phyloP scores from a whole-genome alignment of 2,113 vertebrate genomes.

The Clarias batrachus region DNA sequence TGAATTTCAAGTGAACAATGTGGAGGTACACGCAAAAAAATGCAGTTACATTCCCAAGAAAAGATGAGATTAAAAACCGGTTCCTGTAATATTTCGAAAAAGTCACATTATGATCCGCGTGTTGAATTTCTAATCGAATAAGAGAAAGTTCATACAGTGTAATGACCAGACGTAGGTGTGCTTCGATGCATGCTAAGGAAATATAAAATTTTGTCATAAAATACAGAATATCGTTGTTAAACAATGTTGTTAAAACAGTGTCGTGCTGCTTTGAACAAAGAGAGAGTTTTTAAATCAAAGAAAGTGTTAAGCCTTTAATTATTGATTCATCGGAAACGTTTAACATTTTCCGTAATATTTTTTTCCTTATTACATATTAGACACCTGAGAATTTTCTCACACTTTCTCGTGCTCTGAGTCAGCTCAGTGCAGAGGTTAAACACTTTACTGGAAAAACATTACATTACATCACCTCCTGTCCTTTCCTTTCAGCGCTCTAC shows the following conservation, averaged over 20 bases:
- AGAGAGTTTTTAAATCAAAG: too few relatives aligned
- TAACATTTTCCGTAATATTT: neutral
- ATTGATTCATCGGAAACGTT: neutral
- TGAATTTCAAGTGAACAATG: too few relatives aligned
- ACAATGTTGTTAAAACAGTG: neutral
- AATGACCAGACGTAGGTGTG: neutral
- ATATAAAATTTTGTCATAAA: neutral
- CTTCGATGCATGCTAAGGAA: neutral
- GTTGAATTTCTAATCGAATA: neutral
- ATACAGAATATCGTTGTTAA: neutral
- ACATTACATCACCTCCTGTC: conserved; percentile 15
- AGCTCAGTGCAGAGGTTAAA: conserved; percentile 35
- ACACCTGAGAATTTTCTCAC: neutral
- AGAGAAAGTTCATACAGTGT: neutral
- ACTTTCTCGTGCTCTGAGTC: neutral
- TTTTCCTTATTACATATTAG: neutral
- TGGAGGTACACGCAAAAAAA: neutral
- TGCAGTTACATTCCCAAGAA: neutral
- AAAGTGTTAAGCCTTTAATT: neutral
- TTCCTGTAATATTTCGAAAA: neutral
- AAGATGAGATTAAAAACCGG: neutral
- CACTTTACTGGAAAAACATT: conserved; percentile 15
- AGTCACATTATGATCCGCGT: neutral
- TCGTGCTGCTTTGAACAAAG: neutral
- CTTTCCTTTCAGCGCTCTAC: conserved; percentile 10